Percentiles rank a stretch among this genome's conserved stretches.
phyloP scores from a whole-genome alignment of 2,888 invertebrate genomes.

The Drosophila lutescens region DNA sequence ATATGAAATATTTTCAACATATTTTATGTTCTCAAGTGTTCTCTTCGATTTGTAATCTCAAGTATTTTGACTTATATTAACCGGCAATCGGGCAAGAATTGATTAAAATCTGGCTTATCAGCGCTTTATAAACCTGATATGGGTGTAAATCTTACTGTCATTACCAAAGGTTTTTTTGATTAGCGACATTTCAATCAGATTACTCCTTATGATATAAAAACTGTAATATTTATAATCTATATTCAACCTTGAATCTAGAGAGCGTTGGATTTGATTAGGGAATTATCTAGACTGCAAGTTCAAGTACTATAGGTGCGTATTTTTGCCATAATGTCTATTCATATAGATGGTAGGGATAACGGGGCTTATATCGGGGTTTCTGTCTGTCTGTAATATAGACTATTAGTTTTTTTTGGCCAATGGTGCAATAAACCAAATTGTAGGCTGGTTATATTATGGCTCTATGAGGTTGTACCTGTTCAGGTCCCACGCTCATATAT shows the following conservation, averaged over 20 bases:
- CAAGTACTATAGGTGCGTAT: neutral
- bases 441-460: constrained; percentile 1
- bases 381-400: neutral
- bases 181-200: neutral
- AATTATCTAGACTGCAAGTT: neutral
- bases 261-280: neutral
- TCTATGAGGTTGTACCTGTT: constrained; percentile 14
- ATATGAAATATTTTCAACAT: neutral
- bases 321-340: neutral
- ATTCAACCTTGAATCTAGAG: neutral
- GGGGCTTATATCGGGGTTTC: neutral
- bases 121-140: neutral
- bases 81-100: neutral
- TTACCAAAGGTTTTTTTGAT: neutral
- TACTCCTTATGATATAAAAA: neutral
- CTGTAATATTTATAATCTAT: neutral
- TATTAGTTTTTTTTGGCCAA: neutral
- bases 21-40: neutral
- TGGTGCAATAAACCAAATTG: constrained; percentile 21
- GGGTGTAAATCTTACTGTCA: neutral
- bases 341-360: constrained; percentile 13
- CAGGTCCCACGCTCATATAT: constrained; percentile 33
- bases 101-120: constrained; percentile 9
- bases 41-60: neutral
- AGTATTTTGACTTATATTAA: constrained; percentile 6